Evolutionary conservation across 2,888 invertebrate species (phyloP), one percentile per base, ranked within the genome.

Genomic region (Myopa tessellatipennis): DNA sequence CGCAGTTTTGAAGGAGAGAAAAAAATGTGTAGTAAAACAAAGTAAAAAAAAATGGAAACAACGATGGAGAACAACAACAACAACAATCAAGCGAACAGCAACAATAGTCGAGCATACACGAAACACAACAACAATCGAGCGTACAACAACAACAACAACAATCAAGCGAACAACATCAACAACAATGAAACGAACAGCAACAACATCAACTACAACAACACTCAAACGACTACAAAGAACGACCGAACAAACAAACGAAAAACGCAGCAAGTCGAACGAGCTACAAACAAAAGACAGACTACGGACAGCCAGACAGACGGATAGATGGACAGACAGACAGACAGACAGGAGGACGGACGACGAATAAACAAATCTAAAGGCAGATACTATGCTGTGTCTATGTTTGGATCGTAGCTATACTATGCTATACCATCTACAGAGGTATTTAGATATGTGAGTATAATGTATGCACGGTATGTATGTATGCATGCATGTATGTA

Each of bases 261-360:
- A 75, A 75, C 75, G 75, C 75, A 75, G 40, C 75, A 58, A 75
- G 50, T 58, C 68, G 45, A 45, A 45, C 45, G 40, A 38, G 34
- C 18, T 67, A 55, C 74, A 50, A 61, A 63, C 18, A 38, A 61
- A 73, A 73, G 58, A 58, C 61, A 73, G 61, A 18, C n/a, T 10
- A 10, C 18, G 40, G 8, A 52, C 14, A 26, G 38, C 1, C 52
- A 10, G 18, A 26, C 3, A 18, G 34, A 10, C 50, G 52, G 36
- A 38, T 16, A n/a, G 38, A 8, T 36, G 38, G 71, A 4, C 72
- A 40, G 60, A 72, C 45, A 40, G 45, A 18, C 40, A 14, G 5
- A 58, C 38, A 16, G 55, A 55, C 26, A 26, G 16, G 36, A 16
- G 16, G 38, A 52, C 16, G 7, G 34, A 70, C 8, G 55, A 26